Percentiles rank a stretch among this genome's conserved stretches.
These are phyloP conservation scores for Pandion haliaetus DNA, from an alignment of 2,113 vertebrate genomes.

Conservation along the genomic window DNA sequence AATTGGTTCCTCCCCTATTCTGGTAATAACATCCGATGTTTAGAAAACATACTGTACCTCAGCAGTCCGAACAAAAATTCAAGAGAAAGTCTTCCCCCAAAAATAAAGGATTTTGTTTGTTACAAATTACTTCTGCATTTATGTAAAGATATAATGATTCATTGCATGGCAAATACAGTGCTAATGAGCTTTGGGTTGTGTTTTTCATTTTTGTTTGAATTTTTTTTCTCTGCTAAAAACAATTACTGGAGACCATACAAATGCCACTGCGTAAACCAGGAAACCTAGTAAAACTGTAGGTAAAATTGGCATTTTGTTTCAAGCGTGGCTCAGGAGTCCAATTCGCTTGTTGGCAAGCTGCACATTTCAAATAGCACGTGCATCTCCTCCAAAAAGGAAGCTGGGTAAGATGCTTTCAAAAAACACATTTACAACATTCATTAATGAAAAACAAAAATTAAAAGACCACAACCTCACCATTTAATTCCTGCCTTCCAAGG, in stretches of 20 bases:
- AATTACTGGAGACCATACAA: conserved; percentile 48
- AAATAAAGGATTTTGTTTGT: background rate
- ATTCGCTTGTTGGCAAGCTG: background rate
- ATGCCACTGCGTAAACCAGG: conserved; percentile 32
- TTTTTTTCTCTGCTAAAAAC: background rate
- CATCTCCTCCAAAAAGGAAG: conserved; percentile 11
- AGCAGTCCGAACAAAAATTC: background rate
- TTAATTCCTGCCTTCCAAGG: background rate
- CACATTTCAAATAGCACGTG: background rate
- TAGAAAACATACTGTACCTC: background rate
- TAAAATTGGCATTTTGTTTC: conserved; percentile 55
- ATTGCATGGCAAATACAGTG: conserved; percentile 25
- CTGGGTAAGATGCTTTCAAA: background rate
- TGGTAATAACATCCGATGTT: background rate
- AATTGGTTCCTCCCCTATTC: background rate
- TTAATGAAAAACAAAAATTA: background rate
- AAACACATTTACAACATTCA: background rate
- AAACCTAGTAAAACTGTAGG: conserved; percentile 60
- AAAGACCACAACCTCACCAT: background rate
- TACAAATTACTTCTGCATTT: conserved; percentile 53
- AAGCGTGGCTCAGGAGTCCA: conserved; percentile 2
- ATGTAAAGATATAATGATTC: conserved; percentile 48
- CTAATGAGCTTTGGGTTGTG: conserved; percentile 44
- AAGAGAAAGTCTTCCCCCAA: background rate
- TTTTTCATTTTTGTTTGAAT: conserved; percentile 31